Conservation (phyloP, 2,888 invertebrate species). For the Nemotelus pantherinus region DNA sequence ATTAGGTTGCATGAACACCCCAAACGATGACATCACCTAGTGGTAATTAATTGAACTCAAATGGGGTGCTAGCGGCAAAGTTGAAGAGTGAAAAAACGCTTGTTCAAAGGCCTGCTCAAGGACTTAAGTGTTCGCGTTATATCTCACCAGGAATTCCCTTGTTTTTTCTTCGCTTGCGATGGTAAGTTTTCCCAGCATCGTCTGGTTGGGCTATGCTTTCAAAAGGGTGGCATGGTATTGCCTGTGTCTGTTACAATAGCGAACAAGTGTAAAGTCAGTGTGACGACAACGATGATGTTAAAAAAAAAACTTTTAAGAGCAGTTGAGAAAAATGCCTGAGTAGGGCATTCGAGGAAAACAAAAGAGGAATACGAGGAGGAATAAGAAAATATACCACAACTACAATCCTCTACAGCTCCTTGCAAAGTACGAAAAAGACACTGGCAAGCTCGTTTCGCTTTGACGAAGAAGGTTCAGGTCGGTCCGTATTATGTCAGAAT, state of each 20-base stretch:
- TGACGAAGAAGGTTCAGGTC: no score
- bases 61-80: neutral
- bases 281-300: no score
- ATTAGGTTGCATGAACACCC: constrained; percentile 31
- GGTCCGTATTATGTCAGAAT: neutral
- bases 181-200: no score
- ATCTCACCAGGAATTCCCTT: neutral
- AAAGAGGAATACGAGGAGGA: neutral
- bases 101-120: neutral
- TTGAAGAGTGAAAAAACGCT: neutral
- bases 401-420: no score
- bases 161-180: neutral
- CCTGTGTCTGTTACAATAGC: no score
- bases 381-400: no score
- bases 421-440: no score
- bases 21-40: constrained; percentile 7
- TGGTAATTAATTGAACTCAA: constrained; percentile 19
- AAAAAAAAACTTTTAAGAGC: neutral
- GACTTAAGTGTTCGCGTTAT: neutral
- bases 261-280: no score
- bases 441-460: no score
- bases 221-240: no score
- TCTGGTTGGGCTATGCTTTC: no score
- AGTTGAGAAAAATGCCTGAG: neutral
- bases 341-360: neutral